Percentiles rank a stretch among this genome's conserved stretches.
Evolutionary conservation across 1,140 invertebrate genomes (phyloP).

Genomic region (Steinernema feltiae): DNA sequence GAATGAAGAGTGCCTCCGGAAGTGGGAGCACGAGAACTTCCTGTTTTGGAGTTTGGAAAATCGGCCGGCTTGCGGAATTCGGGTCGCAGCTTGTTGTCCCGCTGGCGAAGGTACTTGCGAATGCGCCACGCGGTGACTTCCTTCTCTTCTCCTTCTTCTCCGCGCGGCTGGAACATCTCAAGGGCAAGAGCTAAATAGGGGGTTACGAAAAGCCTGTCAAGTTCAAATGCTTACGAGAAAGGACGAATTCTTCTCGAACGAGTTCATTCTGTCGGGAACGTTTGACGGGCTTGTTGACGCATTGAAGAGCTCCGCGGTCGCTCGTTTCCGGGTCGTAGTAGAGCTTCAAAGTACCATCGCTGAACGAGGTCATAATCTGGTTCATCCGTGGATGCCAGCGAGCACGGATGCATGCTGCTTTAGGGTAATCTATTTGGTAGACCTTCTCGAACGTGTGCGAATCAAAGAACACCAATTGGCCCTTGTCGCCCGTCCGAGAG

Average conservation of each 20-base stretch:
- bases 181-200: slow-evolving; percentile 73
- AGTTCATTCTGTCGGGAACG: slow-evolving; percentile 66
- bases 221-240: slow-evolving; percentile 70
- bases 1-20: slow-evolving; percentile 92
- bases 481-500: slow-evolving; percentile 66
- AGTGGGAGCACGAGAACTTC: slow-evolving; percentile 82
- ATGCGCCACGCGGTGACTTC: slow-evolving; percentile 77
- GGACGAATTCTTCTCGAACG: slow-evolving; percentile 83
- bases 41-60: slow-evolving; percentile 69
- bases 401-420: slow-evolving; percentile 74
- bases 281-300: slow-evolving; percentile 75
- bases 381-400: slow-evolving; percentile 94
- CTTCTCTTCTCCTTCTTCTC: slow-evolving; percentile 64
- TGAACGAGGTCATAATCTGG: slow-evolving; percentile 86
- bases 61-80: slow-evolving; percentile 82
- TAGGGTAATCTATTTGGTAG: slow-evolving; percentile 69
- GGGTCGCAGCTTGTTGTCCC: slow-evolving; percentile 84
- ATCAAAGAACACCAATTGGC: slow-evolving; percentile 76
- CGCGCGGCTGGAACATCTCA: slow-evolving; percentile 74
- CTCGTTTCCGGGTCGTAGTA: slow-evolving; percentile 81
- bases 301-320: slow-evolving; percentile 81
- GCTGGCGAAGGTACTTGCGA: slow-evolving; percentile 70
- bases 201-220: background rate
- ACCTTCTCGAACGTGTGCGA: slow-evolving; percentile 69
- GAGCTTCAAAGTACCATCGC: slow-evolving; percentile 80